Percentiles rank a stretch among this genome's conserved stretches.
Conservation (phyloP, 2,113 vertebrate species). For the Aptenodytes forsteri region DNA sequence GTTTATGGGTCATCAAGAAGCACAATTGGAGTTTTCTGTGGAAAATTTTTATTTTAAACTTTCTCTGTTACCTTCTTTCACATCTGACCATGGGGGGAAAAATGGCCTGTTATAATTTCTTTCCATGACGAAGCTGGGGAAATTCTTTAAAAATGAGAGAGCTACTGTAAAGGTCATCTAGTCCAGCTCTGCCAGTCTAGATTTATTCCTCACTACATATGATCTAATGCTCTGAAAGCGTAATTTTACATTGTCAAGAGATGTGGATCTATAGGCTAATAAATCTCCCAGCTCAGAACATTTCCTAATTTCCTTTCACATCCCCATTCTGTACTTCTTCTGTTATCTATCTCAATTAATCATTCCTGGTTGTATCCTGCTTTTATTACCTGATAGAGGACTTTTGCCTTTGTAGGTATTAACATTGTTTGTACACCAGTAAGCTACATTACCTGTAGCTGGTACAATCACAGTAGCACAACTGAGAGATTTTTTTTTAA, state of each 20-base stretch:
- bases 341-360: background rate
- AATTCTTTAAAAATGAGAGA: background rate
- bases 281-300: background rate
- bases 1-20: background rate
- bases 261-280: constrained; percentile 9
- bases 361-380: background rate
- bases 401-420: background rate
- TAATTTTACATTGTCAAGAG: constrained; percentile 14
- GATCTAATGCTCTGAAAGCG: background rate
- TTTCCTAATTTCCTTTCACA: constrained; percentile 39
- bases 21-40: background rate
- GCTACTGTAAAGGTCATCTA: background rate
- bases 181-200: background rate
- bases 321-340: background rate
- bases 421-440: background rate
- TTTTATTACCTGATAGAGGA: background rate
- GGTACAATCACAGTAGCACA: background rate
- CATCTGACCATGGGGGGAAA: background rate
- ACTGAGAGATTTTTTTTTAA: background rate
- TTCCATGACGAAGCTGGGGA: background rate
- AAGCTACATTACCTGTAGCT: background rate
- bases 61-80: background rate
- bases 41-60: background rate
- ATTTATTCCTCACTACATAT: constrained; percentile 7
- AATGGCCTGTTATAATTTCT: background rate